Conservation (phyloP, 1,140 invertebrate genomes). For the Bathynomus jamesi region DNA sequence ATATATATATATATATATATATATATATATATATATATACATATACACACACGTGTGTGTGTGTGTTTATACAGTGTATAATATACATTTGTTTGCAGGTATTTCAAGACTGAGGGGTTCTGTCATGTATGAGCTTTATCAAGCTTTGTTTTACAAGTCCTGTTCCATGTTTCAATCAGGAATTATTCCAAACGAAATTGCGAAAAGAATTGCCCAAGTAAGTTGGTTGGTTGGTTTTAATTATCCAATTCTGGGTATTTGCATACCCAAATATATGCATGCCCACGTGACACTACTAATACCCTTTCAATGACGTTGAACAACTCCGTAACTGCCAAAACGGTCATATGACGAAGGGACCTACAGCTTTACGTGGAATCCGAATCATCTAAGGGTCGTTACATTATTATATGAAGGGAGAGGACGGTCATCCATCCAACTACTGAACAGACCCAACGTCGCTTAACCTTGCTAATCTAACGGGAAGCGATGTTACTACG, state of each 20-base stretch:
- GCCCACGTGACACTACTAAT: not conserved
- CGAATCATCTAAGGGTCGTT: no score
- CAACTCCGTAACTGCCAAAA: not conserved
- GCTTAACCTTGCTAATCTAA: no score
- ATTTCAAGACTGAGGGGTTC: constrained; percentile 28
- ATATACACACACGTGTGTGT: constrained; percentile 4
- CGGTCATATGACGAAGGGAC: not conserved
- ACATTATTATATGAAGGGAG: no score
- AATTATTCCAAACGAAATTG: constrained; percentile 21
- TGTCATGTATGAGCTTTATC: constrained; percentile 33
- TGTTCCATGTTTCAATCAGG: constrained; percentile 21
- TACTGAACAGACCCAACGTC: no score
- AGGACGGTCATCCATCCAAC: no score
- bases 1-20: constrained; percentile 21
- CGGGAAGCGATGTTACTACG: no score
- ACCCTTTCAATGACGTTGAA: not conserved
- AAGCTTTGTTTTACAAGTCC: constrained; percentile 30
- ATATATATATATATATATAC: constrained; percentile 17
- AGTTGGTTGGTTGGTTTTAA: constrained; percentile 8
- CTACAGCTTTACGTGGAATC: no score
- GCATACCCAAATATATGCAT: not conserved
- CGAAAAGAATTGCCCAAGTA: constrained; percentile 26
- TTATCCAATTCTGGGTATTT: no score
- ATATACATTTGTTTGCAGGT: no score
- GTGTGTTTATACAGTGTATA: not conserved